A percentile compares a stretch with the other conserved stretches of the same genome.
Evolutionary conservation across 2,797 vertebrate genomes (phyloP).

Genomic region (Microtus obscurus): DNA sequence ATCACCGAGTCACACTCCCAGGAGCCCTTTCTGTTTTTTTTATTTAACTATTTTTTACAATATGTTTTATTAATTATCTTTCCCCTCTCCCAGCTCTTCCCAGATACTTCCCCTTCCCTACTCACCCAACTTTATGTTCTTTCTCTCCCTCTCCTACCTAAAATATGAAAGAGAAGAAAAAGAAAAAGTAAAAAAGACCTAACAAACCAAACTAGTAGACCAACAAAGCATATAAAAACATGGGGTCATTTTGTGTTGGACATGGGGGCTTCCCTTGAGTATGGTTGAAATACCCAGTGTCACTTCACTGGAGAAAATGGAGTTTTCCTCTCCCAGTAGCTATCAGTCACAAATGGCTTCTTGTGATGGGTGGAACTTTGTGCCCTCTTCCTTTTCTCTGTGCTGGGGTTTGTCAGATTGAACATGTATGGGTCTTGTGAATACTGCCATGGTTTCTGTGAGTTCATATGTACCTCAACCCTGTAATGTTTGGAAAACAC

Average conservation of each 20-base stretch:
- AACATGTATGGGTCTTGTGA: background rate
- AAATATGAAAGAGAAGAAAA: background rate
- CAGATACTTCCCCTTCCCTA: background rate
- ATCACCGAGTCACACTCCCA: background rate
- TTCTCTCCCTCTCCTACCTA: background rate
- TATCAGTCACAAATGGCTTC: background rate
- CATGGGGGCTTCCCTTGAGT: background rate
- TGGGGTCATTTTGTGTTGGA: background rate
- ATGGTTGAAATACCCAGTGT: background rate
- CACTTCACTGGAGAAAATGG: background rate
- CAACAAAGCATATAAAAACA: background rate
- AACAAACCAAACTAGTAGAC: background rate
- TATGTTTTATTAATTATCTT: background rate
- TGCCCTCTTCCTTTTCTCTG: background rate
- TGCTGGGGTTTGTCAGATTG: background rate
- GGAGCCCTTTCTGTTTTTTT: background rate
- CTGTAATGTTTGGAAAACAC: background rate
- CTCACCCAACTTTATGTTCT: background rate
- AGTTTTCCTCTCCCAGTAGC: background rate
- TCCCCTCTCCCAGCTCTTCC: background rate
- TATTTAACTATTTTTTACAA: background rate
- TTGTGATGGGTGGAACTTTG: background rate
- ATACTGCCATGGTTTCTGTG: background rate
- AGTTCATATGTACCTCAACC: background rate
- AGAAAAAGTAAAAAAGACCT: background rate